These are phyloP conservation scores for Neopipo cinnamomea DNA, from an alignment of 2,113 vertebrate species.

Conservation along the genomic window DNA sequence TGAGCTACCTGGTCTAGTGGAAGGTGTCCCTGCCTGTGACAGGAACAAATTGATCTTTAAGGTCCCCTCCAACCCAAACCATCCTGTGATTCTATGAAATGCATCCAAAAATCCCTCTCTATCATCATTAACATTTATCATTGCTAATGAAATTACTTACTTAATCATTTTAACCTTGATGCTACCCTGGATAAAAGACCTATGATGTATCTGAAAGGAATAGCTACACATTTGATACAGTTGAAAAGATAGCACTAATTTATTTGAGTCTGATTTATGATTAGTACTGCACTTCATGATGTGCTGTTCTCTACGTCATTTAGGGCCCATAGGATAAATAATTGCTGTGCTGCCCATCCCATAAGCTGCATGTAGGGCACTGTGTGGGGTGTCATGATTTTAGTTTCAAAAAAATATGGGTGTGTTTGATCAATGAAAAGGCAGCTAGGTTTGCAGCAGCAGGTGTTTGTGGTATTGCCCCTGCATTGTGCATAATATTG, in stretches of 20 bases:
- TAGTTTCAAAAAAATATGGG: background rate
- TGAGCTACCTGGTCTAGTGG: background rate
- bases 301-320: background rate
- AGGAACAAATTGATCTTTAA: background rate
- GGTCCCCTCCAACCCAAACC: background rate
- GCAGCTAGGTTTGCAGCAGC: background rate
- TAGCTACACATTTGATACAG: constrained; percentile 44
- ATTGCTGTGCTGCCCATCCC: background rate
- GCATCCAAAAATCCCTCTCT: background rate
- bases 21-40: background rate
- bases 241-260: constrained; percentile 40
- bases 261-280: constrained; percentile 55
- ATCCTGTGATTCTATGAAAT: background rate
- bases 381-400: background rate
- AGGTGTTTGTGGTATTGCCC: background rate
- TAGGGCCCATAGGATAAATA: background rate
- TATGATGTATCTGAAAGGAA: constrained; percentile 30
- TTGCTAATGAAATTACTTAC: constrained; percentile 56
- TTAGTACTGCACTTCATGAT: background rate
- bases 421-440: background rate
- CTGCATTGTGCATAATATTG: background rate
- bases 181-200: constrained; percentile 43
- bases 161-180: constrained; percentile 66
- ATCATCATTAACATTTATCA: constrained; percentile 44
- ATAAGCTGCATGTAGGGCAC: background rate